Evolutionary conservation across 2,113 vertebrate genomes (phyloP).

Genomic region (Pluvianellus socialis): DNA sequence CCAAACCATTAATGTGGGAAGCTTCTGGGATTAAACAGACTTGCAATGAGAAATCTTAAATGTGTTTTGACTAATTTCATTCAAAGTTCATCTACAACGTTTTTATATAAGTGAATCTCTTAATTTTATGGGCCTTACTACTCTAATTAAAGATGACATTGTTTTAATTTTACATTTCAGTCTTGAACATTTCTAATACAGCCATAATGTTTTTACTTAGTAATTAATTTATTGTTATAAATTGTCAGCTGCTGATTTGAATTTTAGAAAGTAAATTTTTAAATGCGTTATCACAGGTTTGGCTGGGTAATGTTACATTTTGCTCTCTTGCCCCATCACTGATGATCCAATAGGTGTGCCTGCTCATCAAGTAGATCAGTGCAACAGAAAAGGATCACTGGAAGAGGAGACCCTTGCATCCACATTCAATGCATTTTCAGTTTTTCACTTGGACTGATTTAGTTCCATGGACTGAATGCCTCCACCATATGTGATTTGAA

Average conservation of each 20-base stretch:
- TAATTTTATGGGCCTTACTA: neutral
- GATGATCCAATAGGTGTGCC: neutral
- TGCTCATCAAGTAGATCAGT: neutral
- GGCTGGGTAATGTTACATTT: neutral
- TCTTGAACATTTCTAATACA: neutral
- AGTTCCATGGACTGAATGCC: neutral
- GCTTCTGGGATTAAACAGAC: slow-evolving; percentile 27
- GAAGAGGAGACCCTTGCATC: neutral
- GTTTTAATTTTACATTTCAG: slow-evolving; percentile 19
- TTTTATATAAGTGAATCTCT: slow-evolving; percentile 3
- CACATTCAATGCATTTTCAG: neutral
- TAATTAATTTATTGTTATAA: neutral
- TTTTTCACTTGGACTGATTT: neutral
- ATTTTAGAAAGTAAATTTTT: neutral
- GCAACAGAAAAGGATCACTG: neutral
- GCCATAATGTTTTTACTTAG: neutral
- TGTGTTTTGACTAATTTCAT: slow-evolving; percentile 51
- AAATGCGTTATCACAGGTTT: neutral
- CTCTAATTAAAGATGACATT: slow-evolving; percentile 7
- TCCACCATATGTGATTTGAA: neutral
- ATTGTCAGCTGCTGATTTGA: neutral
- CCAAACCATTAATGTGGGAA: slow-evolving; percentile 28
- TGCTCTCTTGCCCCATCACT: neutral
- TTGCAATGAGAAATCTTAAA: slow-evolving; percentile 4
- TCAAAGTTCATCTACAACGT: neutral